Base-by-base conservation (phyloP, 2,797 vertebrate genomes). In the Hemibagrus guttatus region DNA sequence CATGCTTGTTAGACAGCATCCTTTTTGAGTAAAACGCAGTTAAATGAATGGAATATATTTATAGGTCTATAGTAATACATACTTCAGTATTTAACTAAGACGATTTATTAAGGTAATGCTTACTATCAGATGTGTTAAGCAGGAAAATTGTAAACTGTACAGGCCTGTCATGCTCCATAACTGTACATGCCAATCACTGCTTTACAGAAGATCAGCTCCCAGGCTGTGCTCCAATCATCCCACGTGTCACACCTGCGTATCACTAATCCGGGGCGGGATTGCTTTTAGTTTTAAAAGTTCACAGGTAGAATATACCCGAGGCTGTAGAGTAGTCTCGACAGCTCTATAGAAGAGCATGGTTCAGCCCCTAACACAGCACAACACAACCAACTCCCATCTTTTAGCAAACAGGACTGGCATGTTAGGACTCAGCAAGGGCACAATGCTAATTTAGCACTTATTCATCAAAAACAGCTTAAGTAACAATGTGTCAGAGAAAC, bases 401-500 rank as follows among this genome's bases (percentile, higher is more conserved):
- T 81, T 64, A 82, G 26, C 64, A 59, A 84, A 79, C 42, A 61
- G 54, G 54, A 66, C 39, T 42, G 86, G 14, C 86, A 84, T 84
- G 86, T 84, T 87, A 42, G 75, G 23, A 84, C 86, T 42, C n/a
- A 78, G 7, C 61, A 39, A 69, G 58, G 54, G 17, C 56, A 52
- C 23, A 87, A 66, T n/a, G 72, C 59, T 87, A 11, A 72, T 84
- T 58, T 72, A 84, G 28, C 5, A 1, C 4, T 58, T 26, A 46
- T 61, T 80, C 74, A 46, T 84, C 16, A 80, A 39, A 13, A 39
- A 23, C 14, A 72, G 72, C 21, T 74, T 76, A 14, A 78, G 64
- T 42, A 80, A 52, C 49, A 42, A 79, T 39, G 54, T 80, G 52
- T 59, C 46, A 49, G 39, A 54, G 63, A 52, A 84, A 26, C 52